phyloP scores from a whole-genome alignment of 64 coral and sea anemone species.

The Anthopleura sola region DNA sequence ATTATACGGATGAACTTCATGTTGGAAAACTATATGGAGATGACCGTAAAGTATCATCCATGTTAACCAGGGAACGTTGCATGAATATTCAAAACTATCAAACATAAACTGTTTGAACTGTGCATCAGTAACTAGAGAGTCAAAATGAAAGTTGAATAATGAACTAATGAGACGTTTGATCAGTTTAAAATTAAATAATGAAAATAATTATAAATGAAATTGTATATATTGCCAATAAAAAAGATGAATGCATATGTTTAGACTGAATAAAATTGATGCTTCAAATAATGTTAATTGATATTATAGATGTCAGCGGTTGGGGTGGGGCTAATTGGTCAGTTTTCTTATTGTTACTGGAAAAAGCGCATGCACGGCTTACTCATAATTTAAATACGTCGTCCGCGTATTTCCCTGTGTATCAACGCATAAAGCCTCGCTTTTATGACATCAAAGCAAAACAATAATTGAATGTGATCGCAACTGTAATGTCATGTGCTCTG shows the following conservation, averaged over 20 bases:
- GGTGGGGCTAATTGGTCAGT: background rate
- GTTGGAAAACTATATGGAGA: background rate
- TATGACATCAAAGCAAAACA: background rate
- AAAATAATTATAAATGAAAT: conserved; percentile 6
- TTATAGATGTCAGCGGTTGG: background rate
- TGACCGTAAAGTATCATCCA: background rate
- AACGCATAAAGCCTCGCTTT: background rate
- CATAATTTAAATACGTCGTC: background rate
- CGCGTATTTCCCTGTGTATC: background rate
- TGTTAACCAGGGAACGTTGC: background rate
- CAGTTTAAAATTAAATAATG: background rate
- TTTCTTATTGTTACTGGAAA: background rate
- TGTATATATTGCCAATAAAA: too few species aligned
- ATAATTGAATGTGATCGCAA: background rate
- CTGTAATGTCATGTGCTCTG: too few species aligned
- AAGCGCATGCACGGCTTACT: background rate
- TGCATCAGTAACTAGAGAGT: conserved; percentile 1
- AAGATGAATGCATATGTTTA: background rate
- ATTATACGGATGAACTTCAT: conserved; percentile 19
- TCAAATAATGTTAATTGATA: conserved; percentile 2
- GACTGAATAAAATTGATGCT: background rate
- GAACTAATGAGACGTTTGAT: background rate
- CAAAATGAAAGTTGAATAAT: background rate
- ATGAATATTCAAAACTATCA: conserved; percentile 1
- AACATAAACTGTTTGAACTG: conserved; percentile 4